These are phyloP conservation scores for Omphaloscelis lunosa DNA, from an alignment of 2,888 invertebrate genomes.

Conservation along the genomic window DNA sequence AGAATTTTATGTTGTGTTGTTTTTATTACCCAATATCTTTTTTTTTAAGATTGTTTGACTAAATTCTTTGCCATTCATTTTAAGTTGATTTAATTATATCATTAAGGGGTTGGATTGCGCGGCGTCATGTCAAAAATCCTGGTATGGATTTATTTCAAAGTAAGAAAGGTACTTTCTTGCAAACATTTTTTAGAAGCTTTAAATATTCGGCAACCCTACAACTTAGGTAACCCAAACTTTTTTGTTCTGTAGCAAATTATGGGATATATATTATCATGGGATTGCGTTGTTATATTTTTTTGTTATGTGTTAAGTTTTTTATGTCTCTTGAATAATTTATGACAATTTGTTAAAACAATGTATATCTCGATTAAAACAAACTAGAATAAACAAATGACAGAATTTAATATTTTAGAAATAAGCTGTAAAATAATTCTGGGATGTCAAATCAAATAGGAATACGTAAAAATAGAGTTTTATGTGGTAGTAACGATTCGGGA, in stretches of 20 bases:
- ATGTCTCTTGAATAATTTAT: conserved; percentile 23
- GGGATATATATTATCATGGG: conserved; percentile 50
- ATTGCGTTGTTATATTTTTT: conserved; percentile 48
- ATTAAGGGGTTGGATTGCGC: neutral
- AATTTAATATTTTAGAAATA: neutral
- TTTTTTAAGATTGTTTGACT: neutral
- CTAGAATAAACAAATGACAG: neutral
- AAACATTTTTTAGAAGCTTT: neutral
- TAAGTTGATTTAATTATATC: neutral
- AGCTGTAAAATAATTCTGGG: neutral
- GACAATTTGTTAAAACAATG: neutral
- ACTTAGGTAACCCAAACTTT: conserved; percentile 21
- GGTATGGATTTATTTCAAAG: neutral
- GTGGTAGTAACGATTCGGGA: no score
- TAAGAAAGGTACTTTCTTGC: neutral
- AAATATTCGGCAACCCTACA: conserved; percentile 38
- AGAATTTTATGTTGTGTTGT: neutral
- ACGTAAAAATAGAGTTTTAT: no score
- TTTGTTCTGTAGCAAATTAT: conserved; percentile 58
- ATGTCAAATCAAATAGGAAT: neutral
- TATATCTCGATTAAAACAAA: neutral
- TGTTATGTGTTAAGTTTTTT: conserved; percentile 48
- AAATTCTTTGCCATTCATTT: neutral
- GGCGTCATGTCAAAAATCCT: neutral
- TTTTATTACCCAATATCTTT: neutral